phyloP scores from a whole-genome alignment of 2,888 invertebrate genomes.

The Dasysyrphus albostriatus region DNA sequence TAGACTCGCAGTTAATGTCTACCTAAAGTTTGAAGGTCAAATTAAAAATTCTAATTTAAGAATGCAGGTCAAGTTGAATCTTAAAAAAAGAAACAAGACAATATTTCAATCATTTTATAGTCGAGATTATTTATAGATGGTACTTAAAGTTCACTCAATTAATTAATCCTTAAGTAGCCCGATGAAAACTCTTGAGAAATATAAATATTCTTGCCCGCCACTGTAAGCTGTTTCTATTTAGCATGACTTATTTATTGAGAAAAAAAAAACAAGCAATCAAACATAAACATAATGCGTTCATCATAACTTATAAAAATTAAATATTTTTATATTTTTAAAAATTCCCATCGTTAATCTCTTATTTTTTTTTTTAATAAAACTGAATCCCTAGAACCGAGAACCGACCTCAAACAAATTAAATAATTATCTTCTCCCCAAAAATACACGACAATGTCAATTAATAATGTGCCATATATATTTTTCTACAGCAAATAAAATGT shows the following conservation, averaged over 20 bases:
- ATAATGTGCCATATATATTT: conserved; percentile 4
- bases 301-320: background rate
- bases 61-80: conserved; percentile 1
- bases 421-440: conserved; percentile 28
- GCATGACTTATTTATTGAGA: background rate
- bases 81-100: background rate
- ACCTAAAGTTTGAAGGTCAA: too few relatives aligned
- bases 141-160: background rate
- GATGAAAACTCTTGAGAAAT: background rate
- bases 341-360: conserved; percentile 45
- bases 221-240: background rate
- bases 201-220: background rate
- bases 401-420: conserved; percentile 48
- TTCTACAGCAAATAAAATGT: conserved; percentile 16
- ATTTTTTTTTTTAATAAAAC: conserved; percentile 32
- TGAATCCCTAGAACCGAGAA: conserved; percentile 12
- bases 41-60: background rate
- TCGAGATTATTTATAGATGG: background rate
- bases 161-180: background rate
- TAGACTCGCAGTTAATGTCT: too few relatives aligned
- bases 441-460: conserved; percentile 30
- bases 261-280: background rate
- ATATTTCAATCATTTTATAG: background rate
- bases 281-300: conserved; percentile 14
- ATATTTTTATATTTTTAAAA: background rate